Conservation (phyloP, 2,113 vertebrate species). For the Cyprinodon variegatus region DNA sequence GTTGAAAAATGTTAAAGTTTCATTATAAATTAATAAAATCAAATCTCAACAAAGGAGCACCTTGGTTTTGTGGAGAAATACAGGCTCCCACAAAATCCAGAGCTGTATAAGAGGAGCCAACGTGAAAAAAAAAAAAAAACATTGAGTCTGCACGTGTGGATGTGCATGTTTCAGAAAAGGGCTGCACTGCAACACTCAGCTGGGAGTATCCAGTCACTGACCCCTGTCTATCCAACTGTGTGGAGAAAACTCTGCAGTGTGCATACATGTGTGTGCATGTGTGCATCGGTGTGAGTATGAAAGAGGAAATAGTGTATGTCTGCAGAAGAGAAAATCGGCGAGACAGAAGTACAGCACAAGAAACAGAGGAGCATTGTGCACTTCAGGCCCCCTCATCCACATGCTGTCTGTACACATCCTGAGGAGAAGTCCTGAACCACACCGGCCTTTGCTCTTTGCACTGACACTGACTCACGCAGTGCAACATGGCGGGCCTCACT, state of each 20-base stretch:
- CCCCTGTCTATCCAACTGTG: constrained; percentile 77
- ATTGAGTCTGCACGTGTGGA: constrained; percentile 55
- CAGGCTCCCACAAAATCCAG: constrained; percentile 17
- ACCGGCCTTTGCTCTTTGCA: constrained; percentile 59
- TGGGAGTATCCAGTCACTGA: constrained; percentile 78
- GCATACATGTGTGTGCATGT: constrained; percentile 37
- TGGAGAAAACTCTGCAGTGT: constrained; percentile 64
- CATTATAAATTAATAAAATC: too few species aligned
- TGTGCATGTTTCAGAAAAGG: constrained; percentile 57
- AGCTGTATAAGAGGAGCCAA: constrained; percentile 49
- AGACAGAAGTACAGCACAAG: constrained; percentile 55
- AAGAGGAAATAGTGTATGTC: constrained; percentile 24
- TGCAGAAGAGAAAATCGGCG: constrained; percentile 44
- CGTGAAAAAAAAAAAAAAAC: constrained; percentile 74
- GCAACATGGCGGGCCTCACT: constrained; percentile 33
- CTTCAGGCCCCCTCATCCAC: constrained; percentile 43
- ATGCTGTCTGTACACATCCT: constrained; percentile 51
- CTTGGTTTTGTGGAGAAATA: constrained; percentile 32
- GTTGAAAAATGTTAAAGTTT: not conserved
- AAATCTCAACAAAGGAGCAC: not conserved
- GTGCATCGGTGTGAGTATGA: constrained; percentile 21
- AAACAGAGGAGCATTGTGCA: constrained; percentile 78
- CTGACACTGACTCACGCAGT: constrained; percentile 49
- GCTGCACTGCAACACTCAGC: constrained; percentile 69
- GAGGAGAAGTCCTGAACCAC: constrained; percentile 57